Evolutionary conservation across 2,888 invertebrate genomes (phyloP), one percentile per base, ranked within the genome.

Genomic region (Boloria selene): DNA sequence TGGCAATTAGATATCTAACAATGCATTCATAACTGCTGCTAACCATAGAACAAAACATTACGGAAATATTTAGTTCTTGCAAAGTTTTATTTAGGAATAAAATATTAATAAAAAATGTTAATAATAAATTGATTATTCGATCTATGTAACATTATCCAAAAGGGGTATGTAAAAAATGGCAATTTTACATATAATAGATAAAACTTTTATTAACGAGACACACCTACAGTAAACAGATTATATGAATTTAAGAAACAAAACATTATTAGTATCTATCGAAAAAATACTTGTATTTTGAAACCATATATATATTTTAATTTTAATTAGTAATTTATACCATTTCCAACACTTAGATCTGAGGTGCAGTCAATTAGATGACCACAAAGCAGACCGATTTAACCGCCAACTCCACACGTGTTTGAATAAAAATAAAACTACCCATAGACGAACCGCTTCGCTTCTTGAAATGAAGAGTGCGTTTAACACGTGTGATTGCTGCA

Each of bases 381-480:
- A 82, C 85, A 85, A 83, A 86, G 83, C 82, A 76, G 79, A 83
- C 84, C 74, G 80, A 85, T 80, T 86, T 85, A 85, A 82, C 82
- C 79, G 72, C 77, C 78, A 78, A 77, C 77, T 72, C 74, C 72
- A 68, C 74, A 78, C 81, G 88, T 75, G 73, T 78, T 74, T 74
- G 68, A 81, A 82, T 84, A 85, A 87, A 88, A 88, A 90, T 89
- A 89, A 88, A 84, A 85, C 85, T 73, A 75, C 73, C 74, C 81
- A 85, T 84, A 83, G 85, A 83, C 82, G 77, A 84, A 78, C 74
- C 77, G 77, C 72, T 74, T 38, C 72, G 75, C 73, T 78, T 80
- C 81, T 81, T 83, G 79, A 77, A 80, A 78, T 72, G 71, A 50
- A 64, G 56, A 76, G 71, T 68, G 75, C 74, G 79, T 83, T 84